Evolutionary conservation across 2,797 vertebrate genomes (phyloP).

Genomic region (Thalassophryne amazonica): DNA sequence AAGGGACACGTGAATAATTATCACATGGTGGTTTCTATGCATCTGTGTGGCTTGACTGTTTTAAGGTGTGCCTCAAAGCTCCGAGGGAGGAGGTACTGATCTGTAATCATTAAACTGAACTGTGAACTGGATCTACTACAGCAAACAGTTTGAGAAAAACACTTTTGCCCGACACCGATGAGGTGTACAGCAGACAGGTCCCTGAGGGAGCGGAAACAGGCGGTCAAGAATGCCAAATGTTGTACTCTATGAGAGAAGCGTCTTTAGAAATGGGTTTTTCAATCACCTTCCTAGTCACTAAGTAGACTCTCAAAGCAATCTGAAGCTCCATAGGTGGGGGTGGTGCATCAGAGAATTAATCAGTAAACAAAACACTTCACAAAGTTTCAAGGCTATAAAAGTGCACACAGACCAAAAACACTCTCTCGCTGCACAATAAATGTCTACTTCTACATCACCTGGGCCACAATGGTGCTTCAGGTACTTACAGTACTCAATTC

Average conservation of each 20-base stretch:
- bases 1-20: no score
- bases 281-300: neutral
- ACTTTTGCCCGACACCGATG: slow-evolving; percentile 18
- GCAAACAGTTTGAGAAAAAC: slow-evolving; percentile 15
- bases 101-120: slow-evolving; percentile 18
- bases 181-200: slow-evolving; percentile 5
- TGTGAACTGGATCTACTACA: slow-evolving; percentile 20
- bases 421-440: no score
- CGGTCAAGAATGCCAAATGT: slow-evolving; percentile 9
- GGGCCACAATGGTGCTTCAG: neutral
- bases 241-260: neutral
- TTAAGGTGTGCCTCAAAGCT: neutral
- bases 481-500: slow-evolving; percentile 96
- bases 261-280: neutral
- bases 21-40: neutral
- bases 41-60: neutral
- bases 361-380: neutral
- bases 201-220: neutral
- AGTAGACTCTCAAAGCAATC: neutral
- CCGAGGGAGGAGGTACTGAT: slow-evolving; percentile 23
- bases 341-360: neutral
- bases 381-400: neutral
- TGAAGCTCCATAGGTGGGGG: neutral
- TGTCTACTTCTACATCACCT: neutral
- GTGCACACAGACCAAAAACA: no score